Percentiles rank a stretch among this genome's conserved stretches.
These are phyloP conservation scores for Cynoglossus semilaevis DNA, from an alignment of 2,113 vertebrate species.

Conservation along the genomic window DNA sequence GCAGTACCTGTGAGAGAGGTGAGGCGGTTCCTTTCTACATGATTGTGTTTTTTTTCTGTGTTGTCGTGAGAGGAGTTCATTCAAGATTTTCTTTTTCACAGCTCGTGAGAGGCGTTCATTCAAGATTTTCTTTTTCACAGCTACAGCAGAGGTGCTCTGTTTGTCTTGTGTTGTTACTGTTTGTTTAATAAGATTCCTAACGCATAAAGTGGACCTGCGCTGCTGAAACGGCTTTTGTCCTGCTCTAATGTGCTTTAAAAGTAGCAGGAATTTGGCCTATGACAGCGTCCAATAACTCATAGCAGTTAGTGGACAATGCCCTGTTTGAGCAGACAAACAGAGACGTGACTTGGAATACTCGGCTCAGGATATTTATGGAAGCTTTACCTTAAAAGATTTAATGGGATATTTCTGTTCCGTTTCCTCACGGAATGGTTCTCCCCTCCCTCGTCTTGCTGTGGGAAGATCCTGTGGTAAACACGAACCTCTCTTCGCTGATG, in stretches of 20 bases:
- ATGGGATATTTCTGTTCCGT: conserved; percentile 53
- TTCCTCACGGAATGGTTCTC: conserved; percentile 12
- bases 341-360: conserved; percentile 45
- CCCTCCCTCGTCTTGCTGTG: background rate
- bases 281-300: conserved; percentile 22
- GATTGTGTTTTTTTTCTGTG: background rate
- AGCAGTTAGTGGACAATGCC: conserved; percentile 21
- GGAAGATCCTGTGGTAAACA: conserved; percentile 41
- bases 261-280: background rate
- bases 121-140: too few relatives aligned
- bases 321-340: conserved; percentile 19
- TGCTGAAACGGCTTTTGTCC: background rate
- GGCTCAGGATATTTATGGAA: conserved; percentile 49
- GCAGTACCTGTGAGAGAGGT: conserved; percentile 92
- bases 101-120: too few relatives aligned
- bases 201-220: background rate
- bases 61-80: background rate
- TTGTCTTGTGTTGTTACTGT: conserved; percentile 5
- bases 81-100: background rate
- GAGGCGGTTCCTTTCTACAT: conserved; percentile 22
- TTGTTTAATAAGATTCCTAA: background rate
- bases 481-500: conserved; percentile 51
- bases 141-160: background rate
- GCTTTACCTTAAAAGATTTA: conserved; percentile 60
- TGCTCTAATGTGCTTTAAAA: conserved; percentile 4